phyloP scores from a whole-genome alignment of 2,888 invertebrate species.

The Allophyes oxyacanthae region DNA sequence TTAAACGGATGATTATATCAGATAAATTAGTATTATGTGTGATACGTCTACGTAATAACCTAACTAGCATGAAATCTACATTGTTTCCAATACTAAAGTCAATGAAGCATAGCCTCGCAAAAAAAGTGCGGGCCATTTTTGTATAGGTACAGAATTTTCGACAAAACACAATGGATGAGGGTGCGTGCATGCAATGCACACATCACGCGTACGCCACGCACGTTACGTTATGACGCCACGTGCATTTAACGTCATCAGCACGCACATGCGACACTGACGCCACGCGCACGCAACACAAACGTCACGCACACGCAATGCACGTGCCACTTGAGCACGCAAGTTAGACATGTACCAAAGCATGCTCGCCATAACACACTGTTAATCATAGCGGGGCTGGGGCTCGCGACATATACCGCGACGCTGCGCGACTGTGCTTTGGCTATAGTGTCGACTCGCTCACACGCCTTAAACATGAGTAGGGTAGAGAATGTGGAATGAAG shows the following conservation, averaged over 20 bases:
- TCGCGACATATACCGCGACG: slow-evolving; percentile 62
- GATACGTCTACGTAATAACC: too few relatives aligned
- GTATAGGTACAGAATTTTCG: slow-evolving; percentile 18
- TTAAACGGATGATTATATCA: too few relatives aligned
- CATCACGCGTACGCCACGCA: slow-evolving; percentile 14
- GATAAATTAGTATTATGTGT: too few relatives aligned
- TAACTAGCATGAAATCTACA: too few relatives aligned
- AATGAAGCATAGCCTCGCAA: neutral
- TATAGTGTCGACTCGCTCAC: slow-evolving; percentile 59
- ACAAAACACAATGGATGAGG: slow-evolving; percentile 64
- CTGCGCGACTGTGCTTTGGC: slow-evolving; percentile 55
- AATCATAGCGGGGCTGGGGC: slow-evolving; percentile 63
- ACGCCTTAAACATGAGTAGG: slow-evolving; percentile 36
- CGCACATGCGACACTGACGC: slow-evolving; percentile 18
- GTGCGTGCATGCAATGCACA: slow-evolving; percentile 32
- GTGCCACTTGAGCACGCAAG: slow-evolving; percentile 61
- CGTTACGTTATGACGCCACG: neutral
- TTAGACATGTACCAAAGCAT: slow-evolving; percentile 84
- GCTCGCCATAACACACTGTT: slow-evolving; percentile 83
- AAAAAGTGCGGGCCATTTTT: neutral
- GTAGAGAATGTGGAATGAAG: slow-evolving; percentile 6
- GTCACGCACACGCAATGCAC: slow-evolving; percentile 34
- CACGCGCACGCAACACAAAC: slow-evolving; percentile 16
- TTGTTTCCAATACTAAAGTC: too few relatives aligned
- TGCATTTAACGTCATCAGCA: slow-evolving; percentile 5